phyloP scores from a whole-genome alignment of 1,140 invertebrate species.

The Brachionus koreanus region DNA sequence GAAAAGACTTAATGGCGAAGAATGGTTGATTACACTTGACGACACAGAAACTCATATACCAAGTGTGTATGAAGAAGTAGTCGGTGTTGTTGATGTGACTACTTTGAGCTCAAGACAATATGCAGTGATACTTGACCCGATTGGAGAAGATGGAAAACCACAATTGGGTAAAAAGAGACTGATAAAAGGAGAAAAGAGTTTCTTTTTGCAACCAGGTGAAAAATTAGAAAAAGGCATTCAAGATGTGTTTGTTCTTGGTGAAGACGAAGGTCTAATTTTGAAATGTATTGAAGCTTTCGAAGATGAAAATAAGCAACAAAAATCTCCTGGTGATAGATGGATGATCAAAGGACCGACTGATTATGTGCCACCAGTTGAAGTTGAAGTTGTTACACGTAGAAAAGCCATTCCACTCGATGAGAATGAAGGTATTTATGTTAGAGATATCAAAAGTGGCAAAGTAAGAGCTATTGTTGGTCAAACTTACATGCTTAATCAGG shows the following conservation, averaged over 20 bases:
- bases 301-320: conserved; percentile 40
- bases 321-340: conserved; percentile 61
- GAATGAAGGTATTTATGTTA: conserved; percentile 63
- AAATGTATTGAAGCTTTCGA: conserved; percentile 58
- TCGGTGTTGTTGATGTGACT: conserved; percentile 59
- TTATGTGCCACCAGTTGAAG: conserved; percentile 61
- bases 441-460: conserved; percentile 61
- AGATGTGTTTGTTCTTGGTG: conserved; percentile 60
- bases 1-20: conserved; percentile 61
- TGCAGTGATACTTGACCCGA: conserved; percentile 61
- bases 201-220: conserved; percentile 62
- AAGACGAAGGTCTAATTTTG: conserved; percentile 62
- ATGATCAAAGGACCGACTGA: conserved; percentile 62
- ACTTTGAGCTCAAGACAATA: conserved; percentile 61
- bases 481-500: conserved; percentile 62
- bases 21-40: conserved; percentile 60
- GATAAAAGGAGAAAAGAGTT: conserved; percentile 59
- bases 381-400: conserved; percentile 60
- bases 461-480: conserved; percentile 59
- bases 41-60: conserved; percentile 62
- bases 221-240: conserved; percentile 60
- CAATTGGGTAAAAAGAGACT: conserved; percentile 56
- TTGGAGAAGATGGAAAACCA: conserved; percentile 58
- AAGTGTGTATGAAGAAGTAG: conserved; percentile 61
- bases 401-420: conserved; percentile 62